phyloP scores from a whole-genome alignment of 2,113 vertebrate species.

The Hippocampus guttulatus region DNA sequence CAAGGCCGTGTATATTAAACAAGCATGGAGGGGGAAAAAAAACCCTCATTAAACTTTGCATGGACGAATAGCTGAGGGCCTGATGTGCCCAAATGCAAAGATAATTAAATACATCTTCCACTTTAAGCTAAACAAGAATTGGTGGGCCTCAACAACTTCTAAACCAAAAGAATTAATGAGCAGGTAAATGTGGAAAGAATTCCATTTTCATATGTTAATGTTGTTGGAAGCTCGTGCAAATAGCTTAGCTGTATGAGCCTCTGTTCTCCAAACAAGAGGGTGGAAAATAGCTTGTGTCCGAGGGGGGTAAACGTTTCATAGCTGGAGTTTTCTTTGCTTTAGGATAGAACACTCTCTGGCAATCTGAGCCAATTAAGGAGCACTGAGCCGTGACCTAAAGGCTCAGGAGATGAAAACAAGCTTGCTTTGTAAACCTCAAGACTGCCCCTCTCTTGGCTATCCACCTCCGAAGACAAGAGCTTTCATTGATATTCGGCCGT shows the following conservation, averaged over 20 bases:
- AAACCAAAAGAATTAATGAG: slow-evolving; percentile 73
- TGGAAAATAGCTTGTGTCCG: slow-evolving; percentile 32
- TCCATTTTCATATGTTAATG: slow-evolving; percentile 77
- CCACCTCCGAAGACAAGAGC: slow-evolving; percentile 57
- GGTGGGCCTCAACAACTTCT: slow-evolving; percentile 58
- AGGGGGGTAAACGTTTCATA: slow-evolving; percentile 55
- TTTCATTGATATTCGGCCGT: slow-evolving; percentile 72
- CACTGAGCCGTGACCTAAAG: slow-evolving; percentile 63
- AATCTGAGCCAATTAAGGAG: slow-evolving; percentile 79
- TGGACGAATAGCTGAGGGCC: slow-evolving; percentile 55
- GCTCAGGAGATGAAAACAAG: slow-evolving; percentile 58
- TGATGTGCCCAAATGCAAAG: slow-evolving; percentile 45
- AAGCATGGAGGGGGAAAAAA: slow-evolving; percentile 45
- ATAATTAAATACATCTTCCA: slow-evolving; percentile 61
- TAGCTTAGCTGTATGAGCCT: slow-evolving; percentile 50
- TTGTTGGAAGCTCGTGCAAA: slow-evolving; percentile 56
- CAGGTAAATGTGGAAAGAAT: slow-evolving; percentile 73
- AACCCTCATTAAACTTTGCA: slow-evolving; percentile 55
- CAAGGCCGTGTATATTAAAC: slow-evolving; percentile 56
- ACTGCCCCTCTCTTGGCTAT: slow-evolving; percentile 52
- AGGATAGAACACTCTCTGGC: slow-evolving; percentile 65
- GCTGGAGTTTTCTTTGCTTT: slow-evolving; percentile 66
- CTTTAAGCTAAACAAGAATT: slow-evolving; percentile 61
- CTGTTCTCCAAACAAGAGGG: slow-evolving; percentile 45
- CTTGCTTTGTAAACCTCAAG: slow-evolving; percentile 60